Conservation (phyloP, 2,888 invertebrate species). For the Calameuta pallipes region DNA sequence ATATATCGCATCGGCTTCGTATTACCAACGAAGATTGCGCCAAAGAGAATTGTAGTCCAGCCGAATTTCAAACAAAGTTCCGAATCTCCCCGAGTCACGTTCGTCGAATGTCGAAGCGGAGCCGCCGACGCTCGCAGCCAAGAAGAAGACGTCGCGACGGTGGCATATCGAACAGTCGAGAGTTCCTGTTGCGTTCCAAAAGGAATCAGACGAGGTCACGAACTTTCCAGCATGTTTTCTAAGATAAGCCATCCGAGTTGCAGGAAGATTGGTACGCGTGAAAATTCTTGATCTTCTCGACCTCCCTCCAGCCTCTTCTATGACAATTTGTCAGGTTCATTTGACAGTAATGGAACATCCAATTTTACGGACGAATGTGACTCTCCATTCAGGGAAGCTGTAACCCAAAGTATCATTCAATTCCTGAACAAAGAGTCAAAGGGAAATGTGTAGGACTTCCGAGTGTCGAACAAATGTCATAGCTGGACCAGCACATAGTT, state of each 20-base stretch:
- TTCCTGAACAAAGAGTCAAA: neutral
- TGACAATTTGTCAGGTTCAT: neutral
- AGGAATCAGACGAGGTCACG: neutral
- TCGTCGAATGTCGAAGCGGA: neutral
- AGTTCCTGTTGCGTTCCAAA: neutral
- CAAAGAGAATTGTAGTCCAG: neutral
- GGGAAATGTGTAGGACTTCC: neutral
- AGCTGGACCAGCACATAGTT: neutral
- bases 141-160: neutral
- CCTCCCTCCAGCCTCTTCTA: neutral
- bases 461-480: neutral
- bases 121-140: neutral
- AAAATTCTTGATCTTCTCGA: neutral
- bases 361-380: neutral
- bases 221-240: neutral
- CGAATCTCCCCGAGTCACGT: neutral
- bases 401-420: neutral
- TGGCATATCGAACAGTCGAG: neutral
- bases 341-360: neutral
- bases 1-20: neutral
- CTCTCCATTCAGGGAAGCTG: neutral
- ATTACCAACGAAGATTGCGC: neutral
- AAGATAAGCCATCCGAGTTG: neutral
- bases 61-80: neutral
- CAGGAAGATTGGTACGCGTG: neutral